Evolutionary conservation across 2,797 vertebrate species (phyloP).

Genomic region (Pipistrellus pygmaeus): DNA sequence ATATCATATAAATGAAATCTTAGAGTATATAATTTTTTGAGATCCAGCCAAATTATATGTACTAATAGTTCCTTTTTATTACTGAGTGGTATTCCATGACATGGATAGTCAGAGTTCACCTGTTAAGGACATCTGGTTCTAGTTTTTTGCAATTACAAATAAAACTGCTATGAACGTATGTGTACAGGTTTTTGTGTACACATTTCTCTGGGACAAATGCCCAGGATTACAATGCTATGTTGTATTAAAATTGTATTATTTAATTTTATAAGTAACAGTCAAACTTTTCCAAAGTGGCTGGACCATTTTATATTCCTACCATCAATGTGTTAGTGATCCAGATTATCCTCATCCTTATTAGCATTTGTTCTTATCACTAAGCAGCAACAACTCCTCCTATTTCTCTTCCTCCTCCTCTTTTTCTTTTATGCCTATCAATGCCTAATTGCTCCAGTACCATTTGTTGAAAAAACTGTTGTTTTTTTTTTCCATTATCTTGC

Average conservation of each 20-base stretch:
- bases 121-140: not conserved
- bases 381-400: too few species aligned
- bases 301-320: not conserved
- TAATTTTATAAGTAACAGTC: not conserved
- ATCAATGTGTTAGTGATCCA: not conserved
- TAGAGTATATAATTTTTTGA: not conserved
- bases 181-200: not conserved
- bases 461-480: slow-evolving; percentile 6
- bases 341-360: not conserved
- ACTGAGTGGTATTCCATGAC: not conserved
- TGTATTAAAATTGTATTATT: not conserved
- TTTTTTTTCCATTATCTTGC: not conserved
- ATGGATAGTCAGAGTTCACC: not conserved
- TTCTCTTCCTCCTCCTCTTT: not conserved
- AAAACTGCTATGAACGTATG: not conserved
- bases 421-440: too few species aligned
- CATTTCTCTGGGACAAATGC: not conserved
- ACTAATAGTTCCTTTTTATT: not conserved
- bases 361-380: not conserved
- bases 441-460: not conserved
- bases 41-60: not conserved
- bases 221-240: not conserved
- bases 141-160: not conserved
- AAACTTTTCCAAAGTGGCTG: not conserved
- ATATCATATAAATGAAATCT: not conserved